Evolutionary conservation across 2,113 vertebrate species (phyloP), one percentile per base, ranked within the genome.

Genomic region (Apteryx mantelli): DNA sequence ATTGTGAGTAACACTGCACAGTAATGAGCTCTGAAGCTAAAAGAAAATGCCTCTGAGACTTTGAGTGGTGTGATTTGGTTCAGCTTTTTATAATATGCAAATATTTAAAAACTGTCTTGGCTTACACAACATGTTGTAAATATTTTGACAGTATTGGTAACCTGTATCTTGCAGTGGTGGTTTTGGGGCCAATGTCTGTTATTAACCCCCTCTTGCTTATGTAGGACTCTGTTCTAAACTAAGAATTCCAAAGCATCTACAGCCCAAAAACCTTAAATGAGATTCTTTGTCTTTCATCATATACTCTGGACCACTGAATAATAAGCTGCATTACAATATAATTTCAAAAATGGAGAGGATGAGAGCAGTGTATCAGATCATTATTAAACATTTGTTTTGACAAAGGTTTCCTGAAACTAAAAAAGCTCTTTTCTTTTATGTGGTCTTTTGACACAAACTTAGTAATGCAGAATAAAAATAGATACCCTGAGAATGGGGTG

Each of bases 121-220:
- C 5, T 75, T 92, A 52, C 9, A 28, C 19, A 66, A 42, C 17
- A 7, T 34, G 5, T 8, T 89, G 60, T 91, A 97, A 96, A 91
- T 93, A 92, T 93, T 95, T 95, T 88, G 58, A n/a, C 70, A 58
- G 18, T 60, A 15, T 83, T 91, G 66, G 81, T 88, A 95, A 91
- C 55, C 34, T 88, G 30, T 69, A 16, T 94, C 9, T 91, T 9
- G 7, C 42, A 36, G 11, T 36, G 36, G 61, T 76, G 55, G 70
- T 53, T 2, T 85, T 30, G 58, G 32, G 18, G 34, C 44, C 40
- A 30, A 1, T 69, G 70, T 40, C 18, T 46, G 4, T 36, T 73
- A 11, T 52, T 91, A 95, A 95, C 66, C 14, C 38, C 7, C 82
- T 85, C 65, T 30, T 66, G 30, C 20, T 85, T 80, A 5, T 50